Conservation (phyloP, 2,797 vertebrate genomes). For the Notoglanidium macrostoma region DNA sequence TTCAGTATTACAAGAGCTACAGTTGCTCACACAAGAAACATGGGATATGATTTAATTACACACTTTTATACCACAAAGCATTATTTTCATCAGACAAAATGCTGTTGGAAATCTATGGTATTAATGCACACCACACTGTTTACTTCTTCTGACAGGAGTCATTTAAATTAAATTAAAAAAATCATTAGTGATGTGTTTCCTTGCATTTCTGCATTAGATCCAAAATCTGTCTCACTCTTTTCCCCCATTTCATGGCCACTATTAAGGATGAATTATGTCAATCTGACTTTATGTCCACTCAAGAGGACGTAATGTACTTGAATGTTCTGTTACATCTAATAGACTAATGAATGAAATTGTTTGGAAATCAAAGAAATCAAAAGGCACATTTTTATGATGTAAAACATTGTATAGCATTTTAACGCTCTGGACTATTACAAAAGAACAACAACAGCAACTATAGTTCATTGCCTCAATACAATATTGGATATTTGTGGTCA, state of each 20-base stretch:
- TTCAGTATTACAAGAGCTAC: not conserved
- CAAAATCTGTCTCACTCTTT: not conserved
- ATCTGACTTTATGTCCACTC: not conserved
- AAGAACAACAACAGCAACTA: not conserved
- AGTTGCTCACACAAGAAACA: not conserved
- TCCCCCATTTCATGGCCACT: not conserved
- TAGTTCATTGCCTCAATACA: not conserved
- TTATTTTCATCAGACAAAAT: not conserved
- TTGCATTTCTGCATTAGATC: not conserved
- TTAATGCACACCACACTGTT: not conserved
- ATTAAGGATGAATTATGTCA: not conserved
- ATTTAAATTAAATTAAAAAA: not conserved
- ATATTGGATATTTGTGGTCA: not conserved
- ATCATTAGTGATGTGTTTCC: not conserved
- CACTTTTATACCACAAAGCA: not conserved
- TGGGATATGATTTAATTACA: not conserved
- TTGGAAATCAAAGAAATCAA: not conserved
- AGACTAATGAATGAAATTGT: not conserved
- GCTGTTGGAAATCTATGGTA: not conserved
- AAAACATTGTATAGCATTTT: not conserved
- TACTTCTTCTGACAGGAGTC: not conserved
- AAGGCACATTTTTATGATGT: not conserved
- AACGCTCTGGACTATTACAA: not conserved
- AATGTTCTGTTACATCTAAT: too few species aligned
- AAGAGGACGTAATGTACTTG: not conserved